A percentile compares a stretch with the other conserved stretches of the same genome.
These are phyloP conservation scores for Chaetophractus vellerosus DNA, from an alignment of 2,797 vertebrate species.

Conservation along the genomic window DNA sequence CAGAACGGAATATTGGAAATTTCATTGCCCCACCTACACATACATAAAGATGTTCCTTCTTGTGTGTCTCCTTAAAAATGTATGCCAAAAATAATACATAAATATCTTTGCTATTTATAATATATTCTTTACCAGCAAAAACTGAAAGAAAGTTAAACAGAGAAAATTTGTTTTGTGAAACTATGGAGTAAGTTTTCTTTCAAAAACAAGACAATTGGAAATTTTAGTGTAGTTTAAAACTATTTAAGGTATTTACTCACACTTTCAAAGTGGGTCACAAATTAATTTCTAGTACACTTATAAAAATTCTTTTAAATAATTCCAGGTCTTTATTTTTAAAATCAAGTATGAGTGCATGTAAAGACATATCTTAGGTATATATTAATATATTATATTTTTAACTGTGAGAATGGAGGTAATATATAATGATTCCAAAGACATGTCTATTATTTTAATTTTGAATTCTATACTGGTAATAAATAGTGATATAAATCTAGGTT, in stretches of 20 bases:
- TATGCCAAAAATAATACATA: not conserved
- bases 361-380: conserved; percentile 20
- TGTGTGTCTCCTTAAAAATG: not conserved
- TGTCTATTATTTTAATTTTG: not conserved
- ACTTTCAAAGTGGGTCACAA: not conserved
- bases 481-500: not conserved
- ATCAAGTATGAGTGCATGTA: not conserved
- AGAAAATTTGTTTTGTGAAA: conserved; percentile 10
- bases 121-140: not conserved
- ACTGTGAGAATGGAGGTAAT: not conserved
- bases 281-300: conserved; percentile 33
- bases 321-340: conserved; percentile 51
- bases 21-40: not conserved
- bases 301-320: conserved; percentile 13
- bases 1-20: not conserved
- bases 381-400: conserved; percentile 27
- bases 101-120: conserved; percentile 9
- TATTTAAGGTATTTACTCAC: not conserved
- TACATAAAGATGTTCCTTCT: not conserved
- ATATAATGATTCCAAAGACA: not conserved
- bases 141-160: not conserved
- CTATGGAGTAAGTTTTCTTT: not conserved
- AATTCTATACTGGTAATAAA: not conserved
- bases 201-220: not conserved
- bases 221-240: conserved; percentile 1